Evolutionary conservation across 53 echinoderm and acorn worm genomes (phyloP), one percentile per base, ranked within the genome.

Genomic region (Holothuria scabra): DNA sequence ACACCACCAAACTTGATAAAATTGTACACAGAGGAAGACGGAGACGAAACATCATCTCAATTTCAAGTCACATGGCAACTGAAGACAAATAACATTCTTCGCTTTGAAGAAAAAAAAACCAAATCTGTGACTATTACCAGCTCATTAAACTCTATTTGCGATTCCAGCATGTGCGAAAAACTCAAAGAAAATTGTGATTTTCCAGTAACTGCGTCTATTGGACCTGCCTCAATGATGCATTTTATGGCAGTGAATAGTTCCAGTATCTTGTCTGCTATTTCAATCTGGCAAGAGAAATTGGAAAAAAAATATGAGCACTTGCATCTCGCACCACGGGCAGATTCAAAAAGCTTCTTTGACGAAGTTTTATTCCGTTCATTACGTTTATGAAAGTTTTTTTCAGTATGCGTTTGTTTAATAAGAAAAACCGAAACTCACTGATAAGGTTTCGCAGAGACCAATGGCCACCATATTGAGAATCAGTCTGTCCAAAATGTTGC

Each of bases 381-480:
- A 41, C 41, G 41, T 41, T 8, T 5, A 41, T 41, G 41, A 41
- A 41, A 41, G 35, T 10, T 10, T 41, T 10, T 41, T 6, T 6
- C 10, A 2, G 41, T 41, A 10, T n/a, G n/a, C n/a, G n/a, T n/a
- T n/a, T n/a, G n/a, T n/a, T n/a, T 52, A 3, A 52, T 16, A 52
- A 8, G 18, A 16, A 52, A 52, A 52, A 52, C 18, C 8, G 41
- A 8, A 41, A 52, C 52, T 52, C 85, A 97, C 97, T 87, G 94
- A 88, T 3, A 97, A 80, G 66, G 90, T 89, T 63, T 87, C 91
- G 80, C 95, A 94, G 26, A 94, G 86, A 34, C 92, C 90, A 20
- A 97, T 84, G 20, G 94, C 83, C 30, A 91, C 82, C 97, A 94
- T 92, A 83, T 95, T 97, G 8, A 92, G 90, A 7, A 97, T 56